A percentile compares a stretch with the other conserved stretches of the same genome.
Conservation (phyloP, 2,113 vertebrate species). For the Lampris megalopsis region DNA sequence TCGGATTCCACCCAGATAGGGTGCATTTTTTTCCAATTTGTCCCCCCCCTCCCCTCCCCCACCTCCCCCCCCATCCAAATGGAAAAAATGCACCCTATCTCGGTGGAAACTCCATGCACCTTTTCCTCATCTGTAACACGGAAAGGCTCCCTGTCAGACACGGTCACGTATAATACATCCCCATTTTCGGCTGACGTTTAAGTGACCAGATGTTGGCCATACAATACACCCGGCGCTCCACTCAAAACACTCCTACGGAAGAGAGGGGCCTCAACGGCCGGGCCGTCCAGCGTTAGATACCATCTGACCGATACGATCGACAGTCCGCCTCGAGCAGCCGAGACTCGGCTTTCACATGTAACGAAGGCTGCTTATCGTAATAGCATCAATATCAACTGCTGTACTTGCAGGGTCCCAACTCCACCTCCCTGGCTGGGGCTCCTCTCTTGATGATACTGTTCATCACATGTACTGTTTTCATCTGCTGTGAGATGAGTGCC, state of each 20-base stretch:
- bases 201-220: conserved; percentile 6
- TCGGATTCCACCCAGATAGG: conserved; percentile 10
- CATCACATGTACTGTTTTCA: too few relatives aligned
- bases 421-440: too few relatives aligned
- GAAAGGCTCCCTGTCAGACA: conserved; percentile 5
- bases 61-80: conserved; percentile 9
- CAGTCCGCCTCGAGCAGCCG: too few relatives aligned
- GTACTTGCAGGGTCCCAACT: too few relatives aligned
- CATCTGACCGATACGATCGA: not conserved
- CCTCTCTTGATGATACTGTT: too few relatives aligned
- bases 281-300: not conserved
- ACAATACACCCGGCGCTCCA: not conserved
- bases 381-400: too few relatives aligned
- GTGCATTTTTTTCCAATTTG: not conserved
- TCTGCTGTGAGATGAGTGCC: too few relatives aligned
- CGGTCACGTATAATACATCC: conserved; percentile 7
- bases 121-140: not conserved
- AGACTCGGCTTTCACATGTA: too few relatives aligned
- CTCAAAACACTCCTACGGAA: not conserved
- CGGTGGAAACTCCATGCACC: conserved; percentile 31
- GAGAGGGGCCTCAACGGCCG: conserved; percentile 4
- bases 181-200: not conserved
- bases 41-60: too few relatives aligned
- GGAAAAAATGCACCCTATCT: conserved; percentile 15
- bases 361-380: too few relatives aligned